Conservation (phyloP, 2,888 invertebrate genomes). For the Troides aeacus region DNA sequence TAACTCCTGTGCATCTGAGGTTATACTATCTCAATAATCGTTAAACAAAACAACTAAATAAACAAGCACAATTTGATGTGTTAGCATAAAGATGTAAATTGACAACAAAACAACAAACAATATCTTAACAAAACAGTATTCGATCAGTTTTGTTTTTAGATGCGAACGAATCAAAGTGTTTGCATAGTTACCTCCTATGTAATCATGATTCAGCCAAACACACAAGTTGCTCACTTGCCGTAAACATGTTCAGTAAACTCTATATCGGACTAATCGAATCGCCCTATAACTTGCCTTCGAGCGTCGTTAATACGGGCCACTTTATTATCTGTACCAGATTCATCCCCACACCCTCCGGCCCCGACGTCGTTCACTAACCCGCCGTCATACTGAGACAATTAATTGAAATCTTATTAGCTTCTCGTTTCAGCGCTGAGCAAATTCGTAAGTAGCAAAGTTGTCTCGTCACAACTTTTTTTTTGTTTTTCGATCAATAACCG, state of each 20-base stretch:
- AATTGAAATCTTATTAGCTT: slow-evolving; percentile 44
- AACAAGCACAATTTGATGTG: not conserved
- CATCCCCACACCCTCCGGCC: slow-evolving; percentile 38
- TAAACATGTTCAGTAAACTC: slow-evolving; percentile 60
- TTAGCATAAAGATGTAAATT: not conserved
- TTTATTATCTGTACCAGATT: slow-evolving; percentile 62
- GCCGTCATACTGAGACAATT: slow-evolving; percentile 40
- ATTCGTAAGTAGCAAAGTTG: slow-evolving; percentile 35
- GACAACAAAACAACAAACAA: slow-evolving; percentile 12
- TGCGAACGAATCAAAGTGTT: slow-evolving; percentile 24
- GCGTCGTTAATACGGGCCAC: slow-evolving; percentile 61
- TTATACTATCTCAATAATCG: not conserved
- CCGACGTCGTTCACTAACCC: slow-evolving; percentile 40
- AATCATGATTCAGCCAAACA: slow-evolving; percentile 49
- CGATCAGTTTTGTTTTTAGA: slow-evolving; percentile 20
- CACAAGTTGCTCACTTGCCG: slow-evolving; percentile 51
- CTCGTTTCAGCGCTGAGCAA: slow-evolving; percentile 17
- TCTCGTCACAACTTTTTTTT: slow-evolving; percentile 24
- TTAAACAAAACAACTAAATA: not conserved
- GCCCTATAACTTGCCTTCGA: slow-evolving; percentile 58
- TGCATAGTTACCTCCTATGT: slow-evolving; percentile 41
- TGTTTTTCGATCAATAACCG: not conserved
- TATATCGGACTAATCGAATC: slow-evolving; percentile 65
- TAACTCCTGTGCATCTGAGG: not conserved
- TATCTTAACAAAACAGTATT: slow-evolving; percentile 17